Percentiles rank a stretch among this genome's conserved stretches.
Conservation (phyloP, 2,888 invertebrate genomes). For the Ormyrus rosae region DNA sequence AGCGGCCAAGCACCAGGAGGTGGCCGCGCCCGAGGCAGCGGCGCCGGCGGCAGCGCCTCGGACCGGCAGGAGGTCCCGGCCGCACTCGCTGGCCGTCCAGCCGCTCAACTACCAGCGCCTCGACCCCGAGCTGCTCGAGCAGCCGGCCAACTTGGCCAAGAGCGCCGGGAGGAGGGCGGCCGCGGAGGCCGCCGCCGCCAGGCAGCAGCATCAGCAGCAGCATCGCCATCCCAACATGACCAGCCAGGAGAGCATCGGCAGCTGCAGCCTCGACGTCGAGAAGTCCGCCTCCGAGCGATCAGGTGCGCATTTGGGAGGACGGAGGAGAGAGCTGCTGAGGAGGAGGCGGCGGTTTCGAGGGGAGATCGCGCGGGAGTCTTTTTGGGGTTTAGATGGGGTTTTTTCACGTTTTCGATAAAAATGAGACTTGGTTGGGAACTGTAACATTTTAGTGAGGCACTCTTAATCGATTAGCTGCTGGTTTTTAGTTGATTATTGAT, state of each 20-base stretch:
- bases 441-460: too few relatives aligned
- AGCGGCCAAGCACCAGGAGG: not conserved
- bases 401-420: too few relatives aligned
- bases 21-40: conserved; percentile 53
- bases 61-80: conserved; percentile 67
- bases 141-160: conserved; percentile 61
- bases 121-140: conserved; percentile 67
- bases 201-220: not conserved
- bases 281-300: conserved; percentile 77
- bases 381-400: too few relatives aligned
- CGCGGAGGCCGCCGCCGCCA: conserved; percentile 13
- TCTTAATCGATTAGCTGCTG: too few relatives aligned
- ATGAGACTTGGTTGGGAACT: too few relatives aligned
- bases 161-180: conserved; percentile 41
- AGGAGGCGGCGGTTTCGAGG: too few relatives aligned
- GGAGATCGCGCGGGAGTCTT: too few relatives aligned
- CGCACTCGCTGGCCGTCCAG: conserved; percentile 72
- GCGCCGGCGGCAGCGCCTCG: conserved; percentile 30
- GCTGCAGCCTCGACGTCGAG: conserved; percentile 91
- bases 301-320: conserved; percentile 67
- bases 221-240: conserved; percentile 65
- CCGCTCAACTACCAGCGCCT: conserved; percentile 73
- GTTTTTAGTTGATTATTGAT: too few relatives aligned
- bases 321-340: too few relatives aligned
- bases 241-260: conserved; percentile 86